Evolutionary conservation across 2,888 invertebrate species (phyloP), one percentile per base, ranked within the genome.

Genomic region (Ochlodes sylvanus): DNA sequence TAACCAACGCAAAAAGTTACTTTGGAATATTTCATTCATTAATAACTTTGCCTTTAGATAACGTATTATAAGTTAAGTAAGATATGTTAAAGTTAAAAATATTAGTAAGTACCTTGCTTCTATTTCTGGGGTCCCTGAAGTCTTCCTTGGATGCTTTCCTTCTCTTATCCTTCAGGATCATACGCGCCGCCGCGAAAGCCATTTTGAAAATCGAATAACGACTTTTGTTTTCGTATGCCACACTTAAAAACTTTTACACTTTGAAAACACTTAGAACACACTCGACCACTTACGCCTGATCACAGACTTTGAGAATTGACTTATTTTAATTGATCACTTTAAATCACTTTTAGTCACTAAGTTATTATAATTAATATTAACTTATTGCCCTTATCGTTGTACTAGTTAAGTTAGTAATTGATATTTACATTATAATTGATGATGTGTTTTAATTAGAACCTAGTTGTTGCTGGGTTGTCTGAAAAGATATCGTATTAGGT

Each of bases 151-250:
- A 97, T 61, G 96, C 94, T 94, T 97, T 97, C 82, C 97, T 94
- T 77, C 97, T 89, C 84, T 96, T 97, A 88, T 97, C 97, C 92
- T 97, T 97, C 76, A 97, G 93, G 80, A 97, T 97, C 97, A 97
- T 97, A 65, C 97, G 95, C 64, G 97, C 97, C 55, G 97, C 97
- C 57, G 97, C 97, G 85, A 97, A 97, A 87, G 97, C 97, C 97
- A 97, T 97, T 79, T 94, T 95, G 76, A 75, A 56, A 32, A 61
- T 55, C 42, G 19, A 65, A 19, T 42, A 44, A 44, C 60, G 32
- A 17, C 10, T 32, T 34, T 3, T 60, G 12, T 3, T 34, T 34
- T 57, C 54, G 54, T 38, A 67, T 60, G 41, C 62, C 56, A 68
- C 68, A 32, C 62, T 68, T 63, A 42, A 55, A 38, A 41, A 42